Conservation (phyloP, 2,113 vertebrate species). For the Ibidorhyncha struthersii region DNA sequence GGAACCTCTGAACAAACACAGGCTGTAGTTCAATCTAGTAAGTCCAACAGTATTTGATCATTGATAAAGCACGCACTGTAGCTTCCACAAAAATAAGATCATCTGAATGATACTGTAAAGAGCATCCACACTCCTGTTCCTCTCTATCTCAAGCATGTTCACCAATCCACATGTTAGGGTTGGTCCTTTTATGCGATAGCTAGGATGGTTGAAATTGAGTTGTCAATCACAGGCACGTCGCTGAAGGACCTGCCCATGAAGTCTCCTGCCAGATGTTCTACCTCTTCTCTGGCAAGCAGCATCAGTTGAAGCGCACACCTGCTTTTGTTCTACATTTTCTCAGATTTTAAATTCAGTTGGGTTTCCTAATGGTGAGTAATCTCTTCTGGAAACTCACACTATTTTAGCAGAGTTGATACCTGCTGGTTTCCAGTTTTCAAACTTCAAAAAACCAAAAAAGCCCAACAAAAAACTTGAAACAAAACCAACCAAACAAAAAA, state of each 20-base stretch:
- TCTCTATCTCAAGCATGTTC: slow-evolving; percentile 10
- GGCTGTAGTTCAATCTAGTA: slow-evolving; percentile 98
- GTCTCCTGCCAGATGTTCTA: not conserved
- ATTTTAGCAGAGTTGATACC: not conserved
- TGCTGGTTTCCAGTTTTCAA: not conserved
- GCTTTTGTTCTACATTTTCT: not conserved
- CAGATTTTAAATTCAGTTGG: not conserved
- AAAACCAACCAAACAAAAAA: not conserved
- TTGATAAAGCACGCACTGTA: not conserved
- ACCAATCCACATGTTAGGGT: not conserved
- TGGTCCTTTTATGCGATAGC: not conserved
- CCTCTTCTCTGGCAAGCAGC: slow-evolving; percentile 14
- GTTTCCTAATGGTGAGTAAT: not conserved
- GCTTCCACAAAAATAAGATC: not conserved
- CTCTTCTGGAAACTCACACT: not conserved
- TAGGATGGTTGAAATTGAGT: not conserved
- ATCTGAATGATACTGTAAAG: not conserved
- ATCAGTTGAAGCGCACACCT: not conserved
- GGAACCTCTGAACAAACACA: slow-evolving; percentile 99
- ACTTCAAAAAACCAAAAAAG: not conserved
- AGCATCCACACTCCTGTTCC: not conserved
- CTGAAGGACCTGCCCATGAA: not conserved
- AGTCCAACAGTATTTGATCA: slow-evolving; percentile 67
- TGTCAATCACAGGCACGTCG: not conserved
- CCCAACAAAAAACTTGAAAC: not conserved